These are phyloP conservation scores for Cheilosia variabilis DNA, from an alignment of 2,888 invertebrate species.

Conservation along the genomic window DNA sequence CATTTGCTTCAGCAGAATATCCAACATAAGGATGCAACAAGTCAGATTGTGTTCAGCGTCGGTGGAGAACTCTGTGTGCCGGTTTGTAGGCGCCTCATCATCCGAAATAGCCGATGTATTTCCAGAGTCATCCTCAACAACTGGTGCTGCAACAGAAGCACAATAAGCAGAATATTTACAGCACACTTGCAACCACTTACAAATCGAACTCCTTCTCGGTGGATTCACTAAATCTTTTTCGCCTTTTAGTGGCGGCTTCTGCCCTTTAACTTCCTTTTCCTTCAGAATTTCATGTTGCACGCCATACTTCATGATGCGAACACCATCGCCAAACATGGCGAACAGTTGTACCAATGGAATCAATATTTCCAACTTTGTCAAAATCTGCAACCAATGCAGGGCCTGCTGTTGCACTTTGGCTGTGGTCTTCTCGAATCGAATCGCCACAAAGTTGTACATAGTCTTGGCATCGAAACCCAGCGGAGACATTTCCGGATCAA, in stretches of 20 bases:
- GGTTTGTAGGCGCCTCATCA: slow-evolving; percentile 86
- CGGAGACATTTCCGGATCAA: slow-evolving; percentile 98
- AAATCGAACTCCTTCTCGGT: slow-evolving; percentile 85
- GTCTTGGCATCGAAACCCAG: slow-evolving; percentile 96
- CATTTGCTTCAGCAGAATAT: slow-evolving; percentile 97
- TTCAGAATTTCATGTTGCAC: slow-evolving; percentile 84
- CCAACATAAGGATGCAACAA: slow-evolving; percentile 98
- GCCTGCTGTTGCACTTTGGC: slow-evolving; percentile 95
- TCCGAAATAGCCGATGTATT: slow-evolving; percentile 89
- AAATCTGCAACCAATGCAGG: slow-evolving; percentile 93
- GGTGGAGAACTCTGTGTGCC: slow-evolving; percentile 88
- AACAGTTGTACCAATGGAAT: slow-evolving; percentile 95
- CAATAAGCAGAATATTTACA: background rate
- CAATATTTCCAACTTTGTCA: slow-evolving; percentile 94
- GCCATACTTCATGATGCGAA: slow-evolving; percentile 88
- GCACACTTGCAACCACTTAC: slow-evolving; percentile 82
- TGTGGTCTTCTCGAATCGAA: slow-evolving; percentile 91
- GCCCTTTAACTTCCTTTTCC: slow-evolving; percentile 81
- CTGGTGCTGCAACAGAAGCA: slow-evolving; percentile 84
- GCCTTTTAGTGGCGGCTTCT: slow-evolving; percentile 80
- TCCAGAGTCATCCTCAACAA: slow-evolving; percentile 88
- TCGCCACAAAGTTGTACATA: slow-evolving; percentile 96
- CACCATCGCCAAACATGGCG: slow-evolving; percentile 95
- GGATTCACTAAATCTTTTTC: slow-evolving; percentile 82
- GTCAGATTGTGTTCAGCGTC: slow-evolving; percentile 92